Conservation (phyloP, 2,888 invertebrate genomes). For the Trissoscelio sp. region DNA sequence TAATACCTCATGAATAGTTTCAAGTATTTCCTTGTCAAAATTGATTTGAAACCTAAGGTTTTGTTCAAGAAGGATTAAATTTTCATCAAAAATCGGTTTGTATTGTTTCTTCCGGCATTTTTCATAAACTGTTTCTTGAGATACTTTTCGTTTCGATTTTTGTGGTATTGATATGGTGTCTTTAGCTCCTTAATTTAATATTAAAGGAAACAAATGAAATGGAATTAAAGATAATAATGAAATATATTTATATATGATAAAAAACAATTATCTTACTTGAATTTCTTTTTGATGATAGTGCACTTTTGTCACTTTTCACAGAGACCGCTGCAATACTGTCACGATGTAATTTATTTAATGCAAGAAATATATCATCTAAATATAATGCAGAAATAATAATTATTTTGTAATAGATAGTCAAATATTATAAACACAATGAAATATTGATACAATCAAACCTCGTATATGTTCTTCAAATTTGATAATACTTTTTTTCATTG, state of each 20-base stretch:
- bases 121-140: slow-evolving; percentile 80
- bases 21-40: slow-evolving; percentile 87
- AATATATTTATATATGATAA: background rate
- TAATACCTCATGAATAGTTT: slow-evolving; percentile 86
- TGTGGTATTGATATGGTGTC: background rate
- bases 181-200: background rate
- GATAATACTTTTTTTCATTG: slow-evolving; percentile 89
- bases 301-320: background rate
- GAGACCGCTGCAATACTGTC: background rate
- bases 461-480: slow-evolving; percentile 84
- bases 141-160: slow-evolving; percentile 13
- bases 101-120: slow-evolving; percentile 85
- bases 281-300: slow-evolving; percentile 18
- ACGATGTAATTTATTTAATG: slow-evolving; percentile 1
- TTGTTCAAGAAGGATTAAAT: slow-evolving; percentile 88
- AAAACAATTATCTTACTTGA: slow-evolving; percentile 14
- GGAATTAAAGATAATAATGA: too few relatives aligned
- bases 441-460: slow-evolving; percentile 26
- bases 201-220: too few relatives aligned
- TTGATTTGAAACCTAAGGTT: slow-evolving; percentile 88
- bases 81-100: slow-evolving; percentile 76
- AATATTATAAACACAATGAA: background rate
- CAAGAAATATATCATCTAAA: slow-evolving; percentile 20
- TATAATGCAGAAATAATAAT: background rate
- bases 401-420: background rate